Conservation (phyloP, 2,797 vertebrate genomes). For the Eupleurogrammus muticus region DNA sequence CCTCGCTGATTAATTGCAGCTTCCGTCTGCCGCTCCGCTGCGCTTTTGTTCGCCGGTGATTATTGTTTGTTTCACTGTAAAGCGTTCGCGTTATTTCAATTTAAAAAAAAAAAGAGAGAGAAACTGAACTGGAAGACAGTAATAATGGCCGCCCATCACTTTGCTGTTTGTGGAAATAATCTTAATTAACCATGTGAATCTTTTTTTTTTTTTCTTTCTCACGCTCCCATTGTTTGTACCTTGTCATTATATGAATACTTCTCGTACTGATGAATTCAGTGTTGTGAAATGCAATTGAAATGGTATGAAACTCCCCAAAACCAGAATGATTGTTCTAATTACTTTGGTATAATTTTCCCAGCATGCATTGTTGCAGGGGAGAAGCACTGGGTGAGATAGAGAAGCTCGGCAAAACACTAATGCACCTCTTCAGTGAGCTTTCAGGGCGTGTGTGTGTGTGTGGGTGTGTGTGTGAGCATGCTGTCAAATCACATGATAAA, state of each 20-base stretch:
- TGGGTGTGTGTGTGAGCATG: slow-evolving; percentile 2
- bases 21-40: too few relatives aligned
- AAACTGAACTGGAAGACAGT: too few relatives aligned
- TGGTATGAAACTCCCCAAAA: background rate
- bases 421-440: slow-evolving; percentile 28
- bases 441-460: slow-evolving; percentile 9
- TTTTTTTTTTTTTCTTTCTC: background rate
- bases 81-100: background rate
- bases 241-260: background rate
- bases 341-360: slow-evolving; percentile 14
- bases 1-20: background rate
- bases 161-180: background rate
- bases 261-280: background rate
- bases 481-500: background rate
- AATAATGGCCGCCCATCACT: background rate
- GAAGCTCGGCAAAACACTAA: slow-evolving; percentile 21
- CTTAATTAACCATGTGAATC: background rate
- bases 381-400: slow-evolving; percentile 1
- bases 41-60: too few relatives aligned
- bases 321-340: background rate
- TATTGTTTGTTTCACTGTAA: background rate
- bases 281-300: background rate
- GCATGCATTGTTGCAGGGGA: slow-evolving; percentile 22
- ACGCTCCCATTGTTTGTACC: background rate
- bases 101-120: background rate